These are phyloP conservation scores for Ginglymostoma cirratum DNA, from an alignment of 2,113 vertebrate species.

Conservation along the genomic window DNA sequence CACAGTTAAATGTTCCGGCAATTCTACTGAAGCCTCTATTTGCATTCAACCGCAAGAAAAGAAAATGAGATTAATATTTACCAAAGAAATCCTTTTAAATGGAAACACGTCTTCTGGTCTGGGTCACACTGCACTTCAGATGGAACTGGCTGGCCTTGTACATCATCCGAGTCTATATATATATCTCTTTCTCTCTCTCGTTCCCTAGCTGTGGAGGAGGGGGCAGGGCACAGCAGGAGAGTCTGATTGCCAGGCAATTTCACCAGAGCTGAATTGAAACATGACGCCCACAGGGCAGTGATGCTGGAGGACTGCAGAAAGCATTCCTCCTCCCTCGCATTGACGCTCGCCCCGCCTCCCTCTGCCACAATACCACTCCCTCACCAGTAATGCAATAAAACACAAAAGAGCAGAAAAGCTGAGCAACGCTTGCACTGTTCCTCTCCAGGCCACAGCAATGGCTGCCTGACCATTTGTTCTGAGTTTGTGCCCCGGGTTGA, in stretches of 20 bases:
- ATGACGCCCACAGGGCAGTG: not conserved
- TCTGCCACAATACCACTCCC: too few species aligned
- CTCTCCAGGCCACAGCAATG: too few species aligned
- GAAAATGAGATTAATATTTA: slow-evolving; percentile 4
- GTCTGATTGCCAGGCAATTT: not conserved
- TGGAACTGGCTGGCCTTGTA: not conserved
- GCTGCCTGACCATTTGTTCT: too few species aligned
- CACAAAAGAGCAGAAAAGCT: too few species aligned
- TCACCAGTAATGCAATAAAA: too few species aligned
- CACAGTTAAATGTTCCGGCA: not conserved
- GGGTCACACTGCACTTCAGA: not conserved
- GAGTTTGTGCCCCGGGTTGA: too few species aligned
- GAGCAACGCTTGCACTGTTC: too few species aligned
- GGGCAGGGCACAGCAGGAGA: not conserved
- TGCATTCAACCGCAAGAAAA: not conserved
- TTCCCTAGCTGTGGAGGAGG: too few species aligned
- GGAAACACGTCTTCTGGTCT: not conserved
- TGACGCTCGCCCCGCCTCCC: too few species aligned
- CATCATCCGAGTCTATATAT: not conserved
- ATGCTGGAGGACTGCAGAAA: too few species aligned
- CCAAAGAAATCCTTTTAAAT: not conserved
- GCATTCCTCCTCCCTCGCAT: too few species aligned
- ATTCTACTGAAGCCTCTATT: not conserved
- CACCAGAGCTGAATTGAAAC: too few species aligned
- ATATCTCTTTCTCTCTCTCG: not conserved